phyloP scores from a whole-genome alignment of 2,113 vertebrate species.

The Poecile atricapillus region DNA sequence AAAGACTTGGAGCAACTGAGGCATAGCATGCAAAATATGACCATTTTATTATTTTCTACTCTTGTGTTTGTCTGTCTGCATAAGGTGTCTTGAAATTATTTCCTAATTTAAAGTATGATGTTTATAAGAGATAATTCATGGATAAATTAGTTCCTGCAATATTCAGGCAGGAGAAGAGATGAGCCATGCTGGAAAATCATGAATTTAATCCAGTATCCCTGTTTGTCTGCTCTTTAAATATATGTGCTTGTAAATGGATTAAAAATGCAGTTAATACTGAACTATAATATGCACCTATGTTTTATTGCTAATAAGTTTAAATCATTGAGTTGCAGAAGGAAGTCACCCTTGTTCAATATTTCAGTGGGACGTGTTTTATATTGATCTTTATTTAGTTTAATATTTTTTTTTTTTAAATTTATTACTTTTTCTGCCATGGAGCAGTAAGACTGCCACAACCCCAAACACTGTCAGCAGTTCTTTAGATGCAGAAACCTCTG shows the following conservation, averaged over 20 bases:
- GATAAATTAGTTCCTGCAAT: background rate
- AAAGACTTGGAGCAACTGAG: background rate
- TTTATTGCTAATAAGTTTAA: background rate
- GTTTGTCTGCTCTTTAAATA: background rate
- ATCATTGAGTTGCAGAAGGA: background rate
- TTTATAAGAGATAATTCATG: background rate
- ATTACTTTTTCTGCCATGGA: background rate
- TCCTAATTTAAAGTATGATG: background rate
- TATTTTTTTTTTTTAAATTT: background rate
- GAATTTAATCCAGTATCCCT: background rate
- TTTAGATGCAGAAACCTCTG: background rate
- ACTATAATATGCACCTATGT: background rate
- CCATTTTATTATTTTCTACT: background rate
- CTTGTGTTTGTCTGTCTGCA: fast-evolving
- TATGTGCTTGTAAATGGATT: background rate
- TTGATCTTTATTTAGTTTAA: background rate
- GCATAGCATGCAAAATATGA: background rate
- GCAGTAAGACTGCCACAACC: background rate
- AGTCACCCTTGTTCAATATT: background rate
- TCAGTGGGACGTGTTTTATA: background rate
- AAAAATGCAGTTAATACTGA: background rate
- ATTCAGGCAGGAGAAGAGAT: background rate
- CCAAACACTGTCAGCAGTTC: background rate
- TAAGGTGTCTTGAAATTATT: background rate
- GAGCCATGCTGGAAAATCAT: background rate